A percentile compares a stretch with the other conserved stretches of the same genome.
Conservation (phyloP, 2,113 vertebrate species). For the Pachyramphus minor region DNA sequence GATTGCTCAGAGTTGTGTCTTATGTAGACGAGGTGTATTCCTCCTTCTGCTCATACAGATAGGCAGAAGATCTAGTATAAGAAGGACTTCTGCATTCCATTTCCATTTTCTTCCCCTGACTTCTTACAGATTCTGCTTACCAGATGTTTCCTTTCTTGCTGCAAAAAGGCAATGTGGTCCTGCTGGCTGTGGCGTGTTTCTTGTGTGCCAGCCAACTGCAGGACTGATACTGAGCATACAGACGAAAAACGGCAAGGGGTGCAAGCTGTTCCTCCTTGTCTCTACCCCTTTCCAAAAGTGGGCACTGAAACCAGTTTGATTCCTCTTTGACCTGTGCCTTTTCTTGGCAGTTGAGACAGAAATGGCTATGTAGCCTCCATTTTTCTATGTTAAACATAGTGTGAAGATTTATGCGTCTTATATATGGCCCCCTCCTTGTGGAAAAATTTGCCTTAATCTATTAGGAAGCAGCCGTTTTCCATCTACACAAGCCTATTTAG, state of each 20-base stretch:
- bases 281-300: not conserved
- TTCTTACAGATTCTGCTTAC: constrained; percentile 7
- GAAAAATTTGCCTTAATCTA: not conserved
- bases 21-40: not conserved
- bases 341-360: not conserved
- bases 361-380: not conserved
- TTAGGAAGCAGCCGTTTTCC: not conserved
- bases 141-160: constrained; percentile 50
- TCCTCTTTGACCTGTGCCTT: not conserved
- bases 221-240: not conserved
- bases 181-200: constrained; percentile 23
- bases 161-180: constrained; percentile 27
- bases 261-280: not conserved
- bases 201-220: constrained; percentile 16
- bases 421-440: not conserved
- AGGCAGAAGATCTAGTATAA: not conserved
- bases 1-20: not conserved
- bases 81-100: not conserved
- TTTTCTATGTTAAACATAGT: not conserved
- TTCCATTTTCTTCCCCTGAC: not conserved
- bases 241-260: not conserved
- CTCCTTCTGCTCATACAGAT: not conserved
- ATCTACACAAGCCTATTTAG: not conserved
- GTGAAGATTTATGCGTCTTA: not conserved
- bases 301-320: not conserved